A percentile compares a stretch with the other conserved stretches of the same genome.
phyloP scores from a whole-genome alignment of 2,113 vertebrate species.

The Apistogramma diplotaenia region DNA sequence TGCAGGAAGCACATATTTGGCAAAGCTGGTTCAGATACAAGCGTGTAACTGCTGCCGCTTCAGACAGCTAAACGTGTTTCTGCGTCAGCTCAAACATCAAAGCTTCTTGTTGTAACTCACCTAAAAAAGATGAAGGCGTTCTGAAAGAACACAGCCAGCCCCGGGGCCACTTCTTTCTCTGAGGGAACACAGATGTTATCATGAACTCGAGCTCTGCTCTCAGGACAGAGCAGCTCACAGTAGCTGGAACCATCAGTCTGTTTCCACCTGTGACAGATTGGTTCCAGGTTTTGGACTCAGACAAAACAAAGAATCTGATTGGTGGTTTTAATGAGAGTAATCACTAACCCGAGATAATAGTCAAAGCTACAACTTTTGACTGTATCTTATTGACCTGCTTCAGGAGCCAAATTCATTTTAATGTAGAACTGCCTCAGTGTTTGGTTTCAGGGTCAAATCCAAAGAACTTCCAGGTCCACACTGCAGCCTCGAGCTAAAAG shows the following conservation, averaged over 20 bases:
- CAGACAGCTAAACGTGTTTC: neutral
- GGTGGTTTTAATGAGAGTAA: too few relatives aligned
- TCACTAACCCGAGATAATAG: too few relatives aligned
- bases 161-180: conserved; percentile 83
- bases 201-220: neutral
- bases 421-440: neutral
- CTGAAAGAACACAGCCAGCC: conserved; percentile 92
- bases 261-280: too few relatives aligned
- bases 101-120: conserved; percentile 70
- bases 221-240: neutral
- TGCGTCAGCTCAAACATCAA: too few relatives aligned
- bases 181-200: neutral
- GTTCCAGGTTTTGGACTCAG: too few relatives aligned
- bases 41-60: neutral
- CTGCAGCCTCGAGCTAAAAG: neutral
- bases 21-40: neutral
- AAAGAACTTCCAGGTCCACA: neutral
- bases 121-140: conserved; percentile 95
- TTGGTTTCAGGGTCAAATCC: neutral
- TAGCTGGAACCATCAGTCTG: neutral
- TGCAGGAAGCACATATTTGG: neutral
- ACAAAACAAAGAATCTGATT: too few relatives aligned
- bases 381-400: neutral
- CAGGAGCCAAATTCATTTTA: neutral
- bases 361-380: too few relatives aligned